Evolutionary conservation across 2,797 vertebrate species (phyloP), one percentile per base, ranked within the genome.

Genomic region (Orientallactaga sibirica): DNA sequence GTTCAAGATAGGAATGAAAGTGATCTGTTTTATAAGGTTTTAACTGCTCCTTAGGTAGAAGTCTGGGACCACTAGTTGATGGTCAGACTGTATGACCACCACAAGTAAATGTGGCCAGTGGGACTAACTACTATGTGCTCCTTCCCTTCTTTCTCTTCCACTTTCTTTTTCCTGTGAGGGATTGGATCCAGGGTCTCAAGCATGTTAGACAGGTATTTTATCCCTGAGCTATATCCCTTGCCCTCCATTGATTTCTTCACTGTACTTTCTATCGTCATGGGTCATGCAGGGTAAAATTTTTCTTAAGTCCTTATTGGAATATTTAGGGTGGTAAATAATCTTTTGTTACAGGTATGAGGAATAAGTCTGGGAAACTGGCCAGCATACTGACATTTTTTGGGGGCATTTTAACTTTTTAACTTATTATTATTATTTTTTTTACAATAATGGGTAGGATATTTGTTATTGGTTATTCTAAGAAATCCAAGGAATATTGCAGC

Each of bases 321-420:
- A 85, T 67, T 66, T 82, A 70, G 33, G 18, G 58, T 66, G 61
- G 24, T 16, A 94, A 86, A 87, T 41, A 80, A 48, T 64, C 14
- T 80, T 95, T 80, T 85, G 10, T 62, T 88, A 48, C 75, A 62
- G 24, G 25, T 93, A 66, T 15, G 3, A 90, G 61, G 78, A 14
- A 55, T 61, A 85, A 58, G 66, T 86, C 83, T 96, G 92, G 93
- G 71, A 93, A 92, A 91, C 6, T 88, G 77, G 62, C 76, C 80
- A 88, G 90, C 14, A 73, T 27, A 85, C 41, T 93, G 85, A 83
- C 37, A 88, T 91, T 94, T 95, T 37, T 16, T 58, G 58, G 33
- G 11, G 33, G 11, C 12, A 73, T 73, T 93, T 79, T 91, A 73
- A 61, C 7, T 7, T 71, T 79, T 16, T 58, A 52, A 52, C 33